Conservation (phyloP, 2,113 vertebrate genomes). For the Mesembrinibis cayennensis region DNA sequence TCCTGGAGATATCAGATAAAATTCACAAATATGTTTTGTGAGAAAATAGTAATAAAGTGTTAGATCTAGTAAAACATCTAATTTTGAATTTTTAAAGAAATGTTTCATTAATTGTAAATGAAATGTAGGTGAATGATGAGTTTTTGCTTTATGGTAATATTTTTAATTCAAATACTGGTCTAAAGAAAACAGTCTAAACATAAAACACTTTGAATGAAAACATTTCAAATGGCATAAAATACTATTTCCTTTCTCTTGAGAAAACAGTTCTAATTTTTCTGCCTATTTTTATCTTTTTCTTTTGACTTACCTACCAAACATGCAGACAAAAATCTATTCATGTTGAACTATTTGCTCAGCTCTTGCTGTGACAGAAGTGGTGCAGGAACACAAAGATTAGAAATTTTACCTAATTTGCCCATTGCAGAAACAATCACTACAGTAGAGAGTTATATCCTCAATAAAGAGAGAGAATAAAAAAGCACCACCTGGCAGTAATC, state of each 20-base stretch:
- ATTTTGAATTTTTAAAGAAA: background rate
- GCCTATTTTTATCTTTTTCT: background rate
- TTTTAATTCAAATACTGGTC: background rate
- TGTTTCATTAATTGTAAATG: background rate
- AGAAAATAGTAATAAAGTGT: background rate
- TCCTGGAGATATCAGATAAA: background rate
- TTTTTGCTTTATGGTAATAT: background rate
- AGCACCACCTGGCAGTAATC: background rate
- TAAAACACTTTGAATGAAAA: background rate
- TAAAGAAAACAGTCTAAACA: background rate
- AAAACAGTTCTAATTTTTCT: background rate
- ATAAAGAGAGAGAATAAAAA: background rate
- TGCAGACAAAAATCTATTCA: background rate
- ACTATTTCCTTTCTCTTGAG: background rate
- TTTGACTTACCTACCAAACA: background rate
- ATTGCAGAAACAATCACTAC: background rate
- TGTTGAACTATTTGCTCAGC: background rate
- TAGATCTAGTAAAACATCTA: background rate
- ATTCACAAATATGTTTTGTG: background rate
- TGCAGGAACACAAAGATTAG: background rate
- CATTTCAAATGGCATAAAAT: background rate
- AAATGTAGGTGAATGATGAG: background rate
- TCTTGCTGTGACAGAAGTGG: background rate
- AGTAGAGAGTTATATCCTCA: background rate
- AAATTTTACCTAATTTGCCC: background rate